These are phyloP conservation scores for Lordiphosa fenestrarum DNA, from an alignment of 2,888 invertebrate species.

Conservation along the genomic window DNA sequence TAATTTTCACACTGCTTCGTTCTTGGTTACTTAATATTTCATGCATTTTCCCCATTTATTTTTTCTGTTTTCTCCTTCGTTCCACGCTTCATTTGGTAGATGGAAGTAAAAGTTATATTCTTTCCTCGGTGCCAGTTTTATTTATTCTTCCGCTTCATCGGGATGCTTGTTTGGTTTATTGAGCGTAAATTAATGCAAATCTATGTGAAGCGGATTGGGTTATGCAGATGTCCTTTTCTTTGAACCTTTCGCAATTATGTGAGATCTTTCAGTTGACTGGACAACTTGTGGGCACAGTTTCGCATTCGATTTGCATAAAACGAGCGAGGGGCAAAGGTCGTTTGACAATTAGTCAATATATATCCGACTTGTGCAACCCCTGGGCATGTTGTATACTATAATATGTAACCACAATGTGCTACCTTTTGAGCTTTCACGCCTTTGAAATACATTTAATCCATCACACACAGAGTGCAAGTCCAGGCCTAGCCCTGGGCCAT, in stretches of 20 bases:
- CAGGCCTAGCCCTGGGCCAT: conserved; percentile 29
- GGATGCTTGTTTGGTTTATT: conserved; percentile 38
- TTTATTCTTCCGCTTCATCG: conserved; percentile 17
- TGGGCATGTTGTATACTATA: conserved; percentile 50
- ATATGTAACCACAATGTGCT: conserved; percentile 67
- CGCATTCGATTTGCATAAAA: conserved; percentile 60
- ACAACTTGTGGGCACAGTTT: conserved; percentile 27
- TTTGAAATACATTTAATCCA: conserved; percentile 75
- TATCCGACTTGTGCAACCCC: conserved; percentile 25
- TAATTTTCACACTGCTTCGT: conserved; percentile 53
- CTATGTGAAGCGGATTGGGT: conserved; percentile 1
- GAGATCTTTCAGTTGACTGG: conserved; percentile 61
- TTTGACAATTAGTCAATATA: conserved; percentile 63
- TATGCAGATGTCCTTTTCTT: conserved; percentile 10
- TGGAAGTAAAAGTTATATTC: conserved; percentile 14
- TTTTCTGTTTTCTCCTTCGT: not conserved
- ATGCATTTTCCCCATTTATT: conserved; percentile 5
- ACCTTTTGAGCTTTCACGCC: conserved; percentile 73
- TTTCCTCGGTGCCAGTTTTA: conserved; percentile 15
- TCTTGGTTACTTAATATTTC: conserved; percentile 52
- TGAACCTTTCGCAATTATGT: conserved; percentile 54
- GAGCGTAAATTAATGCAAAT: conserved; percentile 53
- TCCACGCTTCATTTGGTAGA: conserved; percentile 7
- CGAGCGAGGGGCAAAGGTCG: conserved; percentile 24
- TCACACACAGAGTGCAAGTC: conserved; percentile 26